phyloP scores from a whole-genome alignment of 1,140 invertebrate species.

The Agrilus planipennis region DNA sequence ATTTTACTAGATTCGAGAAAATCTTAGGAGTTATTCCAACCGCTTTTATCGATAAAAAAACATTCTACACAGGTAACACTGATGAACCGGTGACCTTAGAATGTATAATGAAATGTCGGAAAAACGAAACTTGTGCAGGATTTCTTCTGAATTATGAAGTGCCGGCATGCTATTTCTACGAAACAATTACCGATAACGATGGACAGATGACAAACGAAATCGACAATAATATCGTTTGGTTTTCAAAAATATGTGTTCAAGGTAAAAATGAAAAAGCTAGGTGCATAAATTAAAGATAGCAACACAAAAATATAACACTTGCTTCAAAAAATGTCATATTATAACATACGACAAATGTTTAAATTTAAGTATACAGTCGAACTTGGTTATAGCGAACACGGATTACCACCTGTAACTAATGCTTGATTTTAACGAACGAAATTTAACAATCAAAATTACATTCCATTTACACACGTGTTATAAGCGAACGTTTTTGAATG shows the following conservation, averaged over 20 bases:
- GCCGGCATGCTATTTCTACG: slow-evolving; percentile 35
- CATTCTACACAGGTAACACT: slow-evolving; percentile 15
- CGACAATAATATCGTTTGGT: slow-evolving; percentile 38
- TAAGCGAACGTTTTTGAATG: too few relatives aligned
- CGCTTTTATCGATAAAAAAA: slow-evolving; percentile 7
- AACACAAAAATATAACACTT: too few relatives aligned
- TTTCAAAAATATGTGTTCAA: slow-evolving; percentile 36
- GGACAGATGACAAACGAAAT: slow-evolving; percentile 30
- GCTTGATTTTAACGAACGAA: background rate
- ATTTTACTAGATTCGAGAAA: slow-evolving; percentile 28
- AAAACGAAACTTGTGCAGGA: slow-evolving; percentile 34
- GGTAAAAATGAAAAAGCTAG: slow-evolving; percentile 23
- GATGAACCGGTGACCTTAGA: slow-evolving; percentile 35
- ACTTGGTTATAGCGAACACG: background rate
- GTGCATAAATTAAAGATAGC: too few relatives aligned
- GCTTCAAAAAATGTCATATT: background rate
- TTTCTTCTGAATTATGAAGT: slow-evolving; percentile 35
- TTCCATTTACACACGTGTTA: too few relatives aligned
- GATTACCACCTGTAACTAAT: background rate
- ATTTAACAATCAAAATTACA: background rate
- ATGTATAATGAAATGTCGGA: slow-evolving; percentile 36
- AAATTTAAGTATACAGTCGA: background rate
- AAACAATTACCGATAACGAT: slow-evolving; percentile 23
- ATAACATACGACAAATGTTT: background rate
- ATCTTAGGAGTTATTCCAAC: slow-evolving; percentile 23